phyloP scores from a whole-genome alignment of 1,140 invertebrate species.

The Eubasilissa regina region DNA sequence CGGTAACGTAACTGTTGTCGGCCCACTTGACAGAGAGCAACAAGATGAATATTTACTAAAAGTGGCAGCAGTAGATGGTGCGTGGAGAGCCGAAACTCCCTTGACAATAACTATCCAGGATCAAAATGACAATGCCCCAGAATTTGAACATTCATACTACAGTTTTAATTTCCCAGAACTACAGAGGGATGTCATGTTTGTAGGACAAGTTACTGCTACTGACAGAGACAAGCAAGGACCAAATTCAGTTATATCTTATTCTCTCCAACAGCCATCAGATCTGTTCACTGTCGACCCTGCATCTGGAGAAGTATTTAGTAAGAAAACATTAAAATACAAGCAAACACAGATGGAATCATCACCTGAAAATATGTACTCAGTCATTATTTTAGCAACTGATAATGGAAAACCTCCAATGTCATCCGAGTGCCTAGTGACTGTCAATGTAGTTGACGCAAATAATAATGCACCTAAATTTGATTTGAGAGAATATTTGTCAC shows the following conservation, averaged over 20 bases:
- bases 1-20: slow-evolving; percentile 93
- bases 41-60: slow-evolving; percentile 93
- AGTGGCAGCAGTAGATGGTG: slow-evolving; percentile 89
- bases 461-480: slow-evolving; percentile 90
- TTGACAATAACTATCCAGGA: slow-evolving; percentile 95
- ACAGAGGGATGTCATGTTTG: slow-evolving; percentile 83
- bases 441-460: slow-evolving; percentile 93
- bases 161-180: slow-evolving; percentile 93
- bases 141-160: slow-evolving; percentile 90
- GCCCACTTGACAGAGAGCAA: slow-evolving; percentile 87
- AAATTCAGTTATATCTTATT: slow-evolving; percentile 95
- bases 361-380: slow-evolving; percentile 89
- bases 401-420: slow-evolving; percentile 94
- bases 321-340: slow-evolving; percentile 86
- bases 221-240: slow-evolving; percentile 94
- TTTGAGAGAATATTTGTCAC: slow-evolving; percentile 81
- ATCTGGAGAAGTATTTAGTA: slow-evolving; percentile 91
- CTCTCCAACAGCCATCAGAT: slow-evolving; percentile 90
- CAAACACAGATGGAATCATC: slow-evolving; percentile 83
- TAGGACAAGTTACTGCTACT: slow-evolving; percentile 90
- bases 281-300: slow-evolving; percentile 92
- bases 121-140: slow-evolving; percentile 94
- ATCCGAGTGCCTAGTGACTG: slow-evolving; percentile 84
- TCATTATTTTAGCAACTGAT: slow-evolving; percentile 91
- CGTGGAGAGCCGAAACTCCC: slow-evolving; percentile 90